phyloP scores from a whole-genome alignment of 2,888 invertebrate genomes.

The Neoascia interrupta region DNA sequence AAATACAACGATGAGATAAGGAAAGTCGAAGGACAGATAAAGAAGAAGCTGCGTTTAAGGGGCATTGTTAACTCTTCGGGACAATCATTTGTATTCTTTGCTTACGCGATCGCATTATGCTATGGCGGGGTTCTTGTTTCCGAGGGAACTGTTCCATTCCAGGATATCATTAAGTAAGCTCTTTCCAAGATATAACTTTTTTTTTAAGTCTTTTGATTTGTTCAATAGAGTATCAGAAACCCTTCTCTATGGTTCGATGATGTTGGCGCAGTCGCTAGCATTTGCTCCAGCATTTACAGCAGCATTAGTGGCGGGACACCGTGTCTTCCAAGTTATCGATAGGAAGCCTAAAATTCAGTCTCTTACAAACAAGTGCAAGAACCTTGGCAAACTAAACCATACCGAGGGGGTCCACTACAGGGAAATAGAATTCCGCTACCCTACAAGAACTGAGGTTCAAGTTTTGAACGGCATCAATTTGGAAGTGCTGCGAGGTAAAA shows the following conservation, averaged over 20 bases:
- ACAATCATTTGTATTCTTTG: constrained; percentile 86
- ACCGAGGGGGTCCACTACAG: constrained; percentile 81
- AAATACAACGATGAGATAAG: constrained; percentile 83
- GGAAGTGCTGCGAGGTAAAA: constrained; percentile 85
- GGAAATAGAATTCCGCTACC: constrained; percentile 89
- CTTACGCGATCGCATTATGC: constrained; percentile 86
- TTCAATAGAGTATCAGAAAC: constrained; percentile 85
- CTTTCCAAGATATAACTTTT: background rate
- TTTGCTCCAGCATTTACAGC: constrained; percentile 89
- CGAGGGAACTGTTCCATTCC: constrained; percentile 83
- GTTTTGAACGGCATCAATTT: constrained; percentile 87
- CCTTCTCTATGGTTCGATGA: constrained; percentile 89
- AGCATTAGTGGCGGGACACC: constrained; percentile 86
- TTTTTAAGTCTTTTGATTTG: too few species aligned
- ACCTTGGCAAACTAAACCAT: constrained; percentile 75
- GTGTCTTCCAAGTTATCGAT: constrained; percentile 84
- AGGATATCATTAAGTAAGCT: constrained; percentile 86
- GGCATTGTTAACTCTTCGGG: constrained; percentile 87
- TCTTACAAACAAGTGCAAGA: constrained; percentile 77
- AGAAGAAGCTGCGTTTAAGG: constrained; percentile 82
- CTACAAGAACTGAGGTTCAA: constrained; percentile 87
- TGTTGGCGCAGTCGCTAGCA: constrained; percentile 88
- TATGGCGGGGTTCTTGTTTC: constrained; percentile 87
- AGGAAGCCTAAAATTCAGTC: constrained; percentile 82
- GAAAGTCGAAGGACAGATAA: constrained; percentile 80